Base-by-base conservation (phyloP, 2,888 invertebrate species). In the Eupithecia subumbrata region DNA sequence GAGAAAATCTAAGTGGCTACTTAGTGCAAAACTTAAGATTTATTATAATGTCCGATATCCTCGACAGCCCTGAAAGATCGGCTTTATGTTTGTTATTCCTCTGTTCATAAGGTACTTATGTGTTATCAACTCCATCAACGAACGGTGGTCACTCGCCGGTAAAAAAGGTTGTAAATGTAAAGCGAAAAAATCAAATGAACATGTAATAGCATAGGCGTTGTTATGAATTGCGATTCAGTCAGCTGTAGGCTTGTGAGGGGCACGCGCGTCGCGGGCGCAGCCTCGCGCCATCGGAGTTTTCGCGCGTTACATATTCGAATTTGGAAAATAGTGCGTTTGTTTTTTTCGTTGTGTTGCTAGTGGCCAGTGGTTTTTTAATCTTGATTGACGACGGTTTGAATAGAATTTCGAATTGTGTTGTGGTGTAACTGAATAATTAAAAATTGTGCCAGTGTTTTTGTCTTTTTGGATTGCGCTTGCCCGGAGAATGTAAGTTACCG, bases 221-320 rank as follows among this genome's bases (percentile, higher is more conserved):
- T 92, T 92, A 91, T 91, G 92, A 56, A 71, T 77, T 76, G 72
- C 91, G 90, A 90, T 92, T 92, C 94, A 94, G 95, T 95, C 92
- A 94, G 94, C 93, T 94, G 94, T 91, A 90, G 91, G 91, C 92
- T 89, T 84, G 93, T 87, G 87, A 88, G 87, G 84, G 89, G 91
- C 90, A 93, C 93, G 94, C 87, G 91, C 91, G 92, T 88, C 90
- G 93, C 92, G 92, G 92, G 94, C 94, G 93, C 94, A 92, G 79
- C 79, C 80, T 82, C 85, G 81, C 81, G 80, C 81, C 84, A 79
- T 83, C 82, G 83, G n/a, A 82, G 82, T 84, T 87, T 89, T 89
- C 91, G 92, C 91, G 91, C 90, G 88, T 84, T 76, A 74, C 52
- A 76, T 73, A 76, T 78, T 75, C 75, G 71, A 77, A 74, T 77